These are phyloP conservation scores for Lasioglossum calceatum DNA, from an alignment of 2,888 invertebrate species.

Conservation along the genomic window DNA sequence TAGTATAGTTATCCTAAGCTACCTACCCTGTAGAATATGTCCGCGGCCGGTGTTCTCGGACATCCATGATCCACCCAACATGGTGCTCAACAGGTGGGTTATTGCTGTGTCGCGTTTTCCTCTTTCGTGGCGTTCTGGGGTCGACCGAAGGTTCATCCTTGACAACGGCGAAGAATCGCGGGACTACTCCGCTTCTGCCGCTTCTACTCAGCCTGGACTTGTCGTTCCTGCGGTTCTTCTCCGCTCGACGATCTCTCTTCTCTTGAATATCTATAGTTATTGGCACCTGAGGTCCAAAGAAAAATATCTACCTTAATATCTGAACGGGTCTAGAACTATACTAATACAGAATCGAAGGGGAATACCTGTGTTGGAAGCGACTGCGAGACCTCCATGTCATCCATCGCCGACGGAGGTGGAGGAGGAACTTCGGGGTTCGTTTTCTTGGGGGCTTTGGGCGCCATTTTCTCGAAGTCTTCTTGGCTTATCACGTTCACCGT, in stretches of 20 bases:
- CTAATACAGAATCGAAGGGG: neutral
- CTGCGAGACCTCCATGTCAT: constrained; percentile 77
- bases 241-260: constrained; percentile 74
- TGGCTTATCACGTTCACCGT: constrained; percentile 95
- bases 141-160: constrained; percentile 90
- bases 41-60: constrained; percentile 92
- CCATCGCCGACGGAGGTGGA: constrained; percentile 89
- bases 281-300: constrained; percentile 39
- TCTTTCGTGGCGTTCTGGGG: constrained; percentile 91
- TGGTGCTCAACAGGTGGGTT: constrained; percentile 98
- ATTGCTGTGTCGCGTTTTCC: constrained; percentile 95
- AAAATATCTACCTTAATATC: neutral
- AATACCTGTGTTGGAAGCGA: constrained; percentile 73
- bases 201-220: constrained; percentile 67
- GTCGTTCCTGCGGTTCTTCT: constrained; percentile 75
- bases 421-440: constrained; percentile 92
- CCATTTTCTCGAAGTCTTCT: constrained; percentile 93
- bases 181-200: constrained; percentile 86
- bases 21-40: constrained; percentile 91
- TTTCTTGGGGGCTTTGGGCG: constrained; percentile 88
- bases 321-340: rapidly evolving
- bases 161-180: constrained; percentile 97
- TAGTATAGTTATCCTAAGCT: neutral
- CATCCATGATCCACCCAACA: constrained; percentile 99
- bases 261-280: constrained; percentile 67